A percentile compares a stretch with the other conserved stretches of the same genome.
phyloP scores from a whole-genome alignment of 1,140 invertebrate species.

The Megalonaias nervosa region DNA sequence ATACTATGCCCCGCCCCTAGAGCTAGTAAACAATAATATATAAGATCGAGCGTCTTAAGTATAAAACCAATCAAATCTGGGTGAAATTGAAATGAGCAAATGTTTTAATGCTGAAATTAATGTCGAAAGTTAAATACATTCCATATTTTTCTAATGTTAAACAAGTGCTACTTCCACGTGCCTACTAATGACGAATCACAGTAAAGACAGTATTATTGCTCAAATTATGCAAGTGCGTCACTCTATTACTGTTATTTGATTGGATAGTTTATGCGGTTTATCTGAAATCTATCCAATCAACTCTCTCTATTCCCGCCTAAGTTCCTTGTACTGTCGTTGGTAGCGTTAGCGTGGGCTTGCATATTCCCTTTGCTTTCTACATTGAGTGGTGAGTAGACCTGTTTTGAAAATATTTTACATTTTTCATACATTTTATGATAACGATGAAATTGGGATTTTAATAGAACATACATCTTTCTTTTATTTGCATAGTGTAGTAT shows the following conservation, averaged over 20 bases:
- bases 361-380: conserved; percentile 1
- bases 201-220: neutral
- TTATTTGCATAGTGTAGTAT: conserved; percentile 23
- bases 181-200: neutral
- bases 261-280: conserved; percentile 47
- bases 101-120: no score
- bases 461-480: conserved; percentile 36
- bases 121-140: no score
- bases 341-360: conserved; percentile 52
- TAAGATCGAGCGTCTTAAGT: no score
- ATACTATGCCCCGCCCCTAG: conserved; percentile 36
- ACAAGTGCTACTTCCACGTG: neutral
- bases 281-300: conserved; percentile 53
- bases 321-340: conserved; percentile 35
- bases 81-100: no score
- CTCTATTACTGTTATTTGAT: conserved; percentile 37
- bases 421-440: neutral
- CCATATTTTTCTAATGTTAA: neutral
- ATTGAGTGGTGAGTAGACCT: conserved; percentile 39
- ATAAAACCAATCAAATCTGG: no score
- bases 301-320: conserved; percentile 16
- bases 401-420: conserved; percentile 17
- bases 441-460: conserved; percentile 38
- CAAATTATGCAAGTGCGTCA: conserved; percentile 52
- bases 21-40: conserved; percentile 13